Percentiles rank a stretch among this genome's conserved stretches.
Conservation (phyloP, 2,888 invertebrate genomes). For the Cecidostiba fungosa region DNA sequence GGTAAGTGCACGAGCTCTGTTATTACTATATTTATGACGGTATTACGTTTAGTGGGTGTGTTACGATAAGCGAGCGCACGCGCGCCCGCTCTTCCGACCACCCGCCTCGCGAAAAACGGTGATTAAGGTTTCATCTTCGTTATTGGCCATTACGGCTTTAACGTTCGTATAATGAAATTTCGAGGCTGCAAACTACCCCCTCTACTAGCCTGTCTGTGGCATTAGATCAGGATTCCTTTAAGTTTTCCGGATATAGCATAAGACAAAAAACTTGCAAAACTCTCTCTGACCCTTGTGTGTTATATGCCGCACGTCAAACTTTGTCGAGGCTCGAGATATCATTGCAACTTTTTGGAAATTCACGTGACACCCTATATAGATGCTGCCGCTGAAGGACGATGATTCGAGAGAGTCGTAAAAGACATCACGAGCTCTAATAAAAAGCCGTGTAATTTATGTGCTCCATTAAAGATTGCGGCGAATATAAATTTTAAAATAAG, state of each 20-base stretch:
- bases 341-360: neutral
- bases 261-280: neutral
- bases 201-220: neutral
- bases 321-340: too few species aligned
- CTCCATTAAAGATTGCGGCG: constrained; percentile 1
- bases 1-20: constrained; percentile 78
- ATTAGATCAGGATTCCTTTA: neutral
- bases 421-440: neutral
- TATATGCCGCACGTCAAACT: too few species aligned
- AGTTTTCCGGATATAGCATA: neutral
- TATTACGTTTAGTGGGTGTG: constrained; percentile 45
- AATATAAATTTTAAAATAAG: neutral
- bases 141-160: constrained; percentile 46
- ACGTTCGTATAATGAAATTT: constrained; percentile 51
- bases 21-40: constrained; percentile 46
- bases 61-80: constrained; percentile 5
- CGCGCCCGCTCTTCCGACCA: neutral
- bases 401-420: neutral
- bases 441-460: neutral
- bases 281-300: neutral
- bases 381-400: neutral
- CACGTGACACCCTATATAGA: neutral
- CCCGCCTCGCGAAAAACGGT: constrained; percentile 27
- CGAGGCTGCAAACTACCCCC: neutral
- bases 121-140: constrained; percentile 48